These are phyloP conservation scores for Psittacara wagleri DNA, from an alignment of 2,113 vertebrate genomes.

Conservation along the genomic window DNA sequence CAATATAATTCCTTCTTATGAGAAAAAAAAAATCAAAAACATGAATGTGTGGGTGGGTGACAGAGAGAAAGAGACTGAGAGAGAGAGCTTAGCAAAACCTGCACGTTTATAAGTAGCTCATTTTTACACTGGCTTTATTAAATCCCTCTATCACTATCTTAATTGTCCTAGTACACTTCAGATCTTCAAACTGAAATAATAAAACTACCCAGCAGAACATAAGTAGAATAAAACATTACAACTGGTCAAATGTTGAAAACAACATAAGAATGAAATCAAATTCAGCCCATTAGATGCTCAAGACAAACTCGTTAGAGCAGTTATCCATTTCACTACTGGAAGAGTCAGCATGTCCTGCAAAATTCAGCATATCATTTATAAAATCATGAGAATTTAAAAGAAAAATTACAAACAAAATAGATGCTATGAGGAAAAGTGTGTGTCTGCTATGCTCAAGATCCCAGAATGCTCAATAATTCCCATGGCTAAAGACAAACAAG, in stretches of 20 bases:
- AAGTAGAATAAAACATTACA: background rate
- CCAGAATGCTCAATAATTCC: background rate
- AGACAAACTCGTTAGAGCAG: background rate
- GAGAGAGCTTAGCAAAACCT: background rate
- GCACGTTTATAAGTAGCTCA: background rate
- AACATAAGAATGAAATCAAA: background rate
- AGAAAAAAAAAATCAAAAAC: background rate
- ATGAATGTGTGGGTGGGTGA: background rate
- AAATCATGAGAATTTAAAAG: background rate
- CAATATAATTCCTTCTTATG: background rate
- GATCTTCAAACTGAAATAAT: background rate
- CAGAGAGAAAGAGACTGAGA: background rate
- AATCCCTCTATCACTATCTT: background rate
- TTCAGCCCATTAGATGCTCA: background rate
- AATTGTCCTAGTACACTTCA: background rate
- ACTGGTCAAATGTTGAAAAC: background rate
- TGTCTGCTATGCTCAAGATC: background rate
- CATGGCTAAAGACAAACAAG: background rate
- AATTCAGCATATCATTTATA: background rate
- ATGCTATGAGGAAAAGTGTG: background rate
- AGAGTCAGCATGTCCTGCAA: background rate
- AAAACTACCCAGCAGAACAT: background rate
- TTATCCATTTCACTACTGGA: background rate
- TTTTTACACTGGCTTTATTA: constrained; percentile 8
- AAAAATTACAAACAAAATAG: background rate